phyloP scores from a whole-genome alignment of 2,888 invertebrate genomes.

The Serrognathus titanus region DNA sequence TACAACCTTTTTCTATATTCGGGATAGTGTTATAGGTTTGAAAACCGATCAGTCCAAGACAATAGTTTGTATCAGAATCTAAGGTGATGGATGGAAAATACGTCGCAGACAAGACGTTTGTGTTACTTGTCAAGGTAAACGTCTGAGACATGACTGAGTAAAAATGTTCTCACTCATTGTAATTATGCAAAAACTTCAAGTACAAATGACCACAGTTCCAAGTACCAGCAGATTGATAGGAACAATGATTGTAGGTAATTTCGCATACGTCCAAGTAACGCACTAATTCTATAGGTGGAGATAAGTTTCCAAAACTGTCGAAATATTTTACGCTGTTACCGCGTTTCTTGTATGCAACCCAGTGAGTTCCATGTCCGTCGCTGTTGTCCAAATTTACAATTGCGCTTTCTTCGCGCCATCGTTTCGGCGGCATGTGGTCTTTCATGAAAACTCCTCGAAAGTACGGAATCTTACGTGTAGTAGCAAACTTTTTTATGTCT shows the following conservation, averaged over 20 bases:
- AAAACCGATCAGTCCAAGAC: slow-evolving; percentile 34
- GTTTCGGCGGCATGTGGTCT: slow-evolving; percentile 15
- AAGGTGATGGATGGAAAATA: slow-evolving; percentile 33
- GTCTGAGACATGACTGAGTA: slow-evolving; percentile 29
- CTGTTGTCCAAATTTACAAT: slow-evolving; percentile 30
- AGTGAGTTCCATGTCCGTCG: slow-evolving; percentile 31
- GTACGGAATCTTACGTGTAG: neutral
- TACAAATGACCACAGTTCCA: slow-evolving; percentile 36
- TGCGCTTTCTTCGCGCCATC: slow-evolving; percentile 23
- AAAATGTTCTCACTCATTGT: slow-evolving; percentile 6
- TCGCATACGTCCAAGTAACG: slow-evolving; percentile 25
- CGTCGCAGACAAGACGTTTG: slow-evolving; percentile 26
- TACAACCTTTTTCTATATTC: slow-evolving; percentile 37
- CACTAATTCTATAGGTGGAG: slow-evolving; percentile 33
- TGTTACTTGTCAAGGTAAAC: slow-evolving; percentile 30
- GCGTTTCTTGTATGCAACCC: slow-evolving; percentile 36
- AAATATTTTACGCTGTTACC: slow-evolving; percentile 33
- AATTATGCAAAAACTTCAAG: slow-evolving; percentile 29
- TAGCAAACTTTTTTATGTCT: slow-evolving; percentile 13
- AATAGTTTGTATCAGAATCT: slow-evolving; percentile 25
- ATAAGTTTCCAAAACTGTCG: slow-evolving; percentile 39
- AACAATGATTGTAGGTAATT: slow-evolving; percentile 31
- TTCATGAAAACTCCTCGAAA: slow-evolving; percentile 17
- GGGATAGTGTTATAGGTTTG: slow-evolving; percentile 36
- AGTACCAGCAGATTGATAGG: slow-evolving; percentile 31